Evolutionary conservation across 2,113 vertebrate genomes (phyloP).

Genomic region (Pimephales promelas): DNA sequence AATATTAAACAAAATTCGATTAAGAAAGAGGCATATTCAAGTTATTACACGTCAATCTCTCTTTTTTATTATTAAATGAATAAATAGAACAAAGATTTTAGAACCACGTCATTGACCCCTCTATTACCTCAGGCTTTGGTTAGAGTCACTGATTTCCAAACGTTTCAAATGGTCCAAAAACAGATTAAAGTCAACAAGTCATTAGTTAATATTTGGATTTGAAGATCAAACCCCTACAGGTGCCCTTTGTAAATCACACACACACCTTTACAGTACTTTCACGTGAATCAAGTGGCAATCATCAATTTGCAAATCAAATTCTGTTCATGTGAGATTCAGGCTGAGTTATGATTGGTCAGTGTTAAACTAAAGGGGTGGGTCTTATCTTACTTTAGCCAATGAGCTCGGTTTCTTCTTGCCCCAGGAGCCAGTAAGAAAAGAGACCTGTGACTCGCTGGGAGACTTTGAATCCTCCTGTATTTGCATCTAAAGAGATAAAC

Average conservation of each 20-base stretch:
- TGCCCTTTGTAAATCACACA: slow-evolving; percentile 29
- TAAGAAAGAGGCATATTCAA: neutral
- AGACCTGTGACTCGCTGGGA: slow-evolving; percentile 76
- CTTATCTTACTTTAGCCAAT: slow-evolving; percentile 78
- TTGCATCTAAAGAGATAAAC: slow-evolving; percentile 78
- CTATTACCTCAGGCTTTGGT: slow-evolving; percentile 5
- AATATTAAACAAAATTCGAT: neutral
- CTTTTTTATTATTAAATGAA: neutral
- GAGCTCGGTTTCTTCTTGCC: slow-evolving; percentile 80
- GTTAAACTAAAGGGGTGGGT: slow-evolving; percentile 51
- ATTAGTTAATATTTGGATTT: neutral
- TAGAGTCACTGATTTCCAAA: slow-evolving; percentile 19
- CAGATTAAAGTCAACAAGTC: neutral
- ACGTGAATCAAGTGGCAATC: slow-evolving; percentile 57
- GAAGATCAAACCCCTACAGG: slow-evolving; percentile 10
- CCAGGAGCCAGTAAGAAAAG: slow-evolving; percentile 81
- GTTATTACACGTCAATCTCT: neutral
- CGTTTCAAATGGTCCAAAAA: neutral
- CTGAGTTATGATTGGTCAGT: slow-evolving; percentile 62
- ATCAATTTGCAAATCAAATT: slow-evolving; percentile 62
- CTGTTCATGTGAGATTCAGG: slow-evolving; percentile 60
- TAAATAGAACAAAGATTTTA: neutral
- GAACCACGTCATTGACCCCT: slow-evolving; percentile 8
- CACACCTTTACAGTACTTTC: neutral
- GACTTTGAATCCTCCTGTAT: slow-evolving; percentile 77